Base-by-base conservation (phyloP, 2,113 vertebrate genomes). In the Hymenochirus boettgeri region DNA sequence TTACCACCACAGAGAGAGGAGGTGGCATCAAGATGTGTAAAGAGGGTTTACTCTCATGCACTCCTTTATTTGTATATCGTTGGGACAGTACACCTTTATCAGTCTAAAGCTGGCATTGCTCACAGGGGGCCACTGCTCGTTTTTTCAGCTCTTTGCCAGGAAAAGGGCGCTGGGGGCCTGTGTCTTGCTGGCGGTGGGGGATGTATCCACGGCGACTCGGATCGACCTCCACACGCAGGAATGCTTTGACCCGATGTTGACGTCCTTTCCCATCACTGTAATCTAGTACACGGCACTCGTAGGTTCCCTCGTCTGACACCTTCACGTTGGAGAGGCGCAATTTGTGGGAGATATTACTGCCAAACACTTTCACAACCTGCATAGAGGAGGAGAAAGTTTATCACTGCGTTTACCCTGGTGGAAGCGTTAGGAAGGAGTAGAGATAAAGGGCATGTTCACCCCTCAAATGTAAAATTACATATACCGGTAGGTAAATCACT, bases 261-360 rank as follows among this genome's bases (percentile, higher is more conserved):
- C 89, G 89, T 0, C 89, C 83, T 9, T 86, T 88, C 37, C 86
- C 88, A 8, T 93, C 93, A 25, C 95, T 97, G 83, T 93, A 95
- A 83, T 98, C 94, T 50, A 96, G 93, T 73, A 98, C 95, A 0
- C 93, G 88, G 77, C 95, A 98, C 72, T 98, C 94, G 4, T 98
- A 97, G 1, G 89, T 95, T 25, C 95, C 89, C 70, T 92, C 96
- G 2, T 97, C 95, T 0, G 92, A 80, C 2, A 84, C 82, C 76
- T 95, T 96, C 75, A 98, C 88, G 45, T 87, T 83, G 39, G 96
- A 97, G 72, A 99, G 88, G 59, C 95, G 92, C 71, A 99, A 91
- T 78, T 95, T 96, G 79, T 99, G 95, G 37, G 96, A 99, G 83
- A 99, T 96, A 88, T 98, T 96, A 86, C 93, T 95, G 74, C 95